Conservation (phyloP, 1,140 invertebrate species). For the Drosophila lini region DNA sequence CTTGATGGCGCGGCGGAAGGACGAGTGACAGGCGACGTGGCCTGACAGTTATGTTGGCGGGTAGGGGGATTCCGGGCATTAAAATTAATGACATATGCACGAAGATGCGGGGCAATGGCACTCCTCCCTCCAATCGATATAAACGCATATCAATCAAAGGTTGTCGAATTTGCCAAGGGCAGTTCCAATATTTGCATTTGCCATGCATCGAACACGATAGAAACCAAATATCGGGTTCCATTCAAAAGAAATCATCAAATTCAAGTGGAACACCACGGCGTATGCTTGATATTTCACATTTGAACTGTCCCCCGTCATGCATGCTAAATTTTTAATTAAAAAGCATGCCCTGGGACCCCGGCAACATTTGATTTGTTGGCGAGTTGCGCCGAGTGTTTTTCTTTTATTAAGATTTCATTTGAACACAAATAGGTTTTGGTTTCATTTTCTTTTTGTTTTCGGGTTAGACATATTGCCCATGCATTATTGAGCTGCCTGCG, state of each 20-base stretch:
- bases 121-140: constrained; percentile 52
- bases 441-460: constrained; percentile 10
- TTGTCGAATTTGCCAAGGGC: constrained; percentile 52
- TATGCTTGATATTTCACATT: constrained; percentile 66
- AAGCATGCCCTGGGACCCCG: neutral
- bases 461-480: constrained; percentile 15
- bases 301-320: constrained; percentile 24
- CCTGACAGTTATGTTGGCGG: constrained; percentile 35
- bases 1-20: constrained; percentile 29
- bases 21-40: constrained; percentile 38
- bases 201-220: neutral
- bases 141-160: constrained; percentile 69
- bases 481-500: constrained; percentile 37
- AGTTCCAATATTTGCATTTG: constrained; percentile 62
- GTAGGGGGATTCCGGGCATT: constrained; percentile 33
- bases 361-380: constrained; percentile 27
- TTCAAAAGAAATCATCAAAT: constrained; percentile 31
- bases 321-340: constrained; percentile 63
- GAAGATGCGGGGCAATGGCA: constrained; percentile 9
- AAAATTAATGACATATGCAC: constrained; percentile 71
- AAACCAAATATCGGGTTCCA: constrained; percentile 43
- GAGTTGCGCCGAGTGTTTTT: constrained; percentile 13
- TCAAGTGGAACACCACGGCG: constrained; percentile 43
- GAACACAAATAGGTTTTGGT: constrained; percentile 9
- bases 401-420: constrained; percentile 14